A percentile compares a stretch with the other conserved stretches of the same genome.
phyloP scores from a whole-genome alignment of 1,140 invertebrate species.

The Epicauta chinensis region DNA sequence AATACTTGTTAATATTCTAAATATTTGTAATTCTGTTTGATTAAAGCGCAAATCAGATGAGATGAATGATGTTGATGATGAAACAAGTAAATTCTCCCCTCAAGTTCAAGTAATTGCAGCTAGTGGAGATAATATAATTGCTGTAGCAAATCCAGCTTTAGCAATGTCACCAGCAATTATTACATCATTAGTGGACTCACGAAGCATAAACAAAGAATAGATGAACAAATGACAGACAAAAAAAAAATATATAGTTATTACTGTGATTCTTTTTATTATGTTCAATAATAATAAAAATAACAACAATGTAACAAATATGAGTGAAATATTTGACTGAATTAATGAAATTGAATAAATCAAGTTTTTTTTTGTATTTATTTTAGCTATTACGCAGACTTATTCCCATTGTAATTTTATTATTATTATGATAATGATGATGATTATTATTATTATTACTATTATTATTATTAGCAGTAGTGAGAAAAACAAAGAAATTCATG shows the following conservation, averaged over 20 bases:
- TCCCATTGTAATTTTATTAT: too few relatives aligned
- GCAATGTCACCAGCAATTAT: conserved; percentile 48
- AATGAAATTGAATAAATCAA: not conserved
- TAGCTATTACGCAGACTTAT: too few relatives aligned
- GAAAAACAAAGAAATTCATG: too few relatives aligned
- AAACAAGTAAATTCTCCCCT: conserved; percentile 47
- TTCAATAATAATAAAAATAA: too few relatives aligned
- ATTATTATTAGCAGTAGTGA: too few relatives aligned
- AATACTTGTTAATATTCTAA: not conserved
- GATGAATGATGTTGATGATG: conserved; percentile 44
- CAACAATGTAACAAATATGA: too few relatives aligned
- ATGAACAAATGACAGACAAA: not conserved
- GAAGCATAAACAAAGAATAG: conserved; percentile 19
- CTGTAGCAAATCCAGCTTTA: conserved; percentile 78
- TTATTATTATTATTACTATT: too few relatives aligned
- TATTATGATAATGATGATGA: too few relatives aligned
- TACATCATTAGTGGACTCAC: conserved; percentile 21
- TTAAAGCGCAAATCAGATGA: conserved; percentile 42
- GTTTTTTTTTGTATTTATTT: too few relatives aligned
- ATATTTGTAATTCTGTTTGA: not conserved
- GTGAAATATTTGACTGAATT: not conserved
- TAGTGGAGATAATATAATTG: conserved; percentile 78
- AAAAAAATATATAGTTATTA: not conserved
- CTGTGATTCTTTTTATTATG: not conserved
- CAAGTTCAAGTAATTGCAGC: conserved; percentile 72